Base-by-base conservation (phyloP, 2,888 invertebrate species). In the Euphydryas editha region DNA sequence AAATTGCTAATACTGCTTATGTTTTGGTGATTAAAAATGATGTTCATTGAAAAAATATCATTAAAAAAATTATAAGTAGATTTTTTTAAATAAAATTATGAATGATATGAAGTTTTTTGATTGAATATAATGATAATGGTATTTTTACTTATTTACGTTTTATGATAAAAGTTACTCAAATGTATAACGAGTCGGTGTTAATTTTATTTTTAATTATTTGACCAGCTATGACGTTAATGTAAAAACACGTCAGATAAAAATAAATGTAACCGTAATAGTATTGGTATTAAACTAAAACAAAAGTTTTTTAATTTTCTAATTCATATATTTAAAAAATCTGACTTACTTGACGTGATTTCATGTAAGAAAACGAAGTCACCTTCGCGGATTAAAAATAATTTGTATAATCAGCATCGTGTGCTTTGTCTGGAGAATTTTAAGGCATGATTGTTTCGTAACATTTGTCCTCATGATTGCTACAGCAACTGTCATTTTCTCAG, bases 401-500 rank as follows among this genome's bases (percentile, higher is more conserved):
- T 63, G 21, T 49, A 55, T 46, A 59, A 20, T 46, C 39, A 62
- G 44, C 72, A 66, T 66, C 59, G 42, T 72, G 56, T 65, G 24
- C 62, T 39, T 37, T 20, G 21, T 21, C 62, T 69, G 67, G 66
- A 71, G 59, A 66, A 64, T 69, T 69, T 56, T 37, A 62, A 46
- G 37, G 30, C 37, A 68, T 54, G 73, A 78, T 78, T 74, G 76
- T 88, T 87, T 88, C 87, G 87, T 88, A 88, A 87, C 63, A 63
- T 75, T 13, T 75, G 71, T 71, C 71, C 58, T 65, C 57, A 39
- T 63, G 49, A 39, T 20, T 39, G 11, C 18, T 37, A 49, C 36
- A 7, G 42, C 51, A n/a, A n/a, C n/a, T 36, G 63, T 63, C 39
- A 58, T 17, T 63, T 39, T 58, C 63, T 74, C 71, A 64, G 21